Evolutionary conservation across 1,140 invertebrate genomes (phyloP).

Genomic region (Drosophila pseudoananassae): DNA sequence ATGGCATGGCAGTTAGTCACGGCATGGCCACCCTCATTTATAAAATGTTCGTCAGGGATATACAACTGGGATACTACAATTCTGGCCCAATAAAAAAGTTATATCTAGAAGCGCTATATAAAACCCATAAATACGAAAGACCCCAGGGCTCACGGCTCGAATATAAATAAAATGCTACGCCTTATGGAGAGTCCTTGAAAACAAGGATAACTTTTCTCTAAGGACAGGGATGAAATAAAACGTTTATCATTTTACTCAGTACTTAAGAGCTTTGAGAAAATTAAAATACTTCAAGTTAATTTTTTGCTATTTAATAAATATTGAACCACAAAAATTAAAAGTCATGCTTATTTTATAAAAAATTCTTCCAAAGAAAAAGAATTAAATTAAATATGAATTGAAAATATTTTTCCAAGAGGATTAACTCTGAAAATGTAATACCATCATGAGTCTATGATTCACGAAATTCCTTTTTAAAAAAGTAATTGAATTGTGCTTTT

Average conservation of each 20-base stretch:
- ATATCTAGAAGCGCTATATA: conserved; percentile 34
- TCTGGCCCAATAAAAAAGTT: conserved; percentile 38
- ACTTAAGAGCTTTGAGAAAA: background rate
- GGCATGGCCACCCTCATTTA: conserved; percentile 21
- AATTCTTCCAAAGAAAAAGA: background rate
- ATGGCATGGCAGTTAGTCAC: conserved; percentile 33
- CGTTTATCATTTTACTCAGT: conserved; percentile 4
- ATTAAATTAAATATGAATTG: background rate
- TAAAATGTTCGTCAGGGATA: no score
- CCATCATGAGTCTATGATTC: background rate
- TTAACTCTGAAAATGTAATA: background rate
- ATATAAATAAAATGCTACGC: conserved; percentile 21
- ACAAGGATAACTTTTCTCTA: background rate
- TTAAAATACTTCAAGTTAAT: background rate
- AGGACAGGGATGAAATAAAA: conserved; percentile 14
- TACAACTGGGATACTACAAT: conserved; percentile 19
- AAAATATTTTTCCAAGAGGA: background rate
- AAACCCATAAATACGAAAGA: conserved; percentile 30
- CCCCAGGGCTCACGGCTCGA: conserved; percentile 20
- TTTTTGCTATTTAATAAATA: no score
- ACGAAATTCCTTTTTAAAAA: background rate
- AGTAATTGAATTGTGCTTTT: background rate
- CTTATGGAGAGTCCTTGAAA: background rate
- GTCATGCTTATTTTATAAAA: no score
- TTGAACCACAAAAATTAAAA: no score